Percentiles rank a stretch among this genome's conserved stretches.
phyloP scores from a whole-genome alignment of 2,797 vertebrate genomes.

The Pseudochirops cupreus region DNA sequence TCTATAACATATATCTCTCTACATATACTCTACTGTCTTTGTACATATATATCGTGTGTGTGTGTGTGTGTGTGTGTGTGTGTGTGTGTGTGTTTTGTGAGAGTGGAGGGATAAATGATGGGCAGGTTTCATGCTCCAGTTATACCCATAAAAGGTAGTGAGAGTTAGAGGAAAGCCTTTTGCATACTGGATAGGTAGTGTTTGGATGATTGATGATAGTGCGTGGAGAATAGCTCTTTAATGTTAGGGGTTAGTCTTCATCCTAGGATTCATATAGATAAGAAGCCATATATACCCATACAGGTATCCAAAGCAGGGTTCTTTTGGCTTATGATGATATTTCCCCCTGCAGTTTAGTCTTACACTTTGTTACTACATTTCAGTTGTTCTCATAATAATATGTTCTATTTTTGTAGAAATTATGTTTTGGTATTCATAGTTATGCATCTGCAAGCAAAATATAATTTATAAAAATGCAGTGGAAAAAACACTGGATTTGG shows the following conservation, averaged over 20 bases:
- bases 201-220: not conserved
- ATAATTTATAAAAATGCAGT: not conserved
- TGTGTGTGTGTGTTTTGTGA: not conserved
- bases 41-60: not conserved
- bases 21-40: not conserved
- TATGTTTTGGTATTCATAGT: not conserved
- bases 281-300: not conserved
- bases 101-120: not conserved
- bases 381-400: not conserved
- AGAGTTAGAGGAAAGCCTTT: not conserved
- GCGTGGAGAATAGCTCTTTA: not conserved
- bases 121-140: not conserved
- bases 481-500: not conserved
- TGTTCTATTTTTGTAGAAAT: not conserved
- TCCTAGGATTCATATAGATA: not conserved
- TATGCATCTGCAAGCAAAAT: not conserved
- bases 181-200: not conserved
- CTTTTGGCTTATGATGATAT: not conserved
- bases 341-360: not conserved
- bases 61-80: no score
- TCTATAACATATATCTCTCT: not conserved
- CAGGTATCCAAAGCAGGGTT: not conserved
- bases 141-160: not conserved
- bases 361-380: not conserved
- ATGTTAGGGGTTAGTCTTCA: not conserved